Percentiles rank a stretch among this genome's conserved stretches.
Conservation (phyloP, 2,113 vertebrate genomes). For the Harpagus bidentatus region DNA sequence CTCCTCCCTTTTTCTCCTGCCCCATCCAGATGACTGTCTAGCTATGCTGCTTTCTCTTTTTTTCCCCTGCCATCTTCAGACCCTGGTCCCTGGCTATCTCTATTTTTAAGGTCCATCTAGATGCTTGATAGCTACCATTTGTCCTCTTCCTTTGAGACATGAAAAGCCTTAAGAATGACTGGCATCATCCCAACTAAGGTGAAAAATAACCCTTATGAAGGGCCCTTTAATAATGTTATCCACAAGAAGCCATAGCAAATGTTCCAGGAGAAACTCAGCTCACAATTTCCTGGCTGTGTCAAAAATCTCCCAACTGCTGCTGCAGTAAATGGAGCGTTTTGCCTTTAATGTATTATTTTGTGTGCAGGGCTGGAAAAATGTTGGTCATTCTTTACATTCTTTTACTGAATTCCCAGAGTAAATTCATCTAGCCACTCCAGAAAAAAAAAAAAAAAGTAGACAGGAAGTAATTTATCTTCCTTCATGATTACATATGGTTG, state of each 20-base stretch:
- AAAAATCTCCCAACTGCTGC: neutral
- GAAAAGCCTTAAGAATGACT: neutral
- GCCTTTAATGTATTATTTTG: neutral
- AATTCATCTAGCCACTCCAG: neutral
- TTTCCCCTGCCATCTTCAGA: neutral
- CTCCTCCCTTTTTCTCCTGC: neutral
- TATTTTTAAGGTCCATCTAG: neutral
- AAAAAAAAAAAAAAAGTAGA: neutral
- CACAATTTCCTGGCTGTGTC: neutral
- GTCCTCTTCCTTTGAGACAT: neutral
- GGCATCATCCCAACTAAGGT: neutral
- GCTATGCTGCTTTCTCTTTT: neutral
- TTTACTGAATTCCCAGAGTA: neutral
- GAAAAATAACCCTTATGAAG: neutral
- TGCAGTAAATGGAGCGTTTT: neutral
- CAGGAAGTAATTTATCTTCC: conserved; percentile 10
- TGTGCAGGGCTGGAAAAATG: neutral
- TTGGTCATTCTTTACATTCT: neutral
- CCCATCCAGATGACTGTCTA: neutral
- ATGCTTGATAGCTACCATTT: neutral
- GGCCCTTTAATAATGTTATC: neutral
- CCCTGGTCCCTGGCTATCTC: neutral
- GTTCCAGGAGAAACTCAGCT: neutral
- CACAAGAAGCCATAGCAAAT: neutral
- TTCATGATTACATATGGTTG: neutral